phyloP scores from a whole-genome alignment of 2,888 invertebrate genomes.

The Phaonia tiefii region DNA sequence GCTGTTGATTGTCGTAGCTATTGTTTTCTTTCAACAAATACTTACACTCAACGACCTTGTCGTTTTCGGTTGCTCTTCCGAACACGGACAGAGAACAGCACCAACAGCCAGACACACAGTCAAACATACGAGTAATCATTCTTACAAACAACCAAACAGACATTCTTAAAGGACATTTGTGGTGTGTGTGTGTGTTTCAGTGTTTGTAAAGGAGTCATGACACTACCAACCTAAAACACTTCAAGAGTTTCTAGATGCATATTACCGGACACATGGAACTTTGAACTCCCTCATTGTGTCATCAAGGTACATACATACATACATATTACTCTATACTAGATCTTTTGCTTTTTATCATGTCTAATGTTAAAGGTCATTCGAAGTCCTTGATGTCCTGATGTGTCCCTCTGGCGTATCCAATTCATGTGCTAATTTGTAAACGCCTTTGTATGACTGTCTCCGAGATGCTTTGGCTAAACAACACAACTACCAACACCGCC shows the following conservation, averaged over 20 bases:
- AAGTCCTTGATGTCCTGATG: no score
- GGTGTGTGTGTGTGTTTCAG: no score
- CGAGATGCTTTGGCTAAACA: slow-evolving; percentile 47
- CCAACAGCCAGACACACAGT: slow-evolving; percentile 6
- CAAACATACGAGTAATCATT: not conserved
- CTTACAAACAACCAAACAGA: not conserved
- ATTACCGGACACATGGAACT: no score
- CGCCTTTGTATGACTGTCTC: slow-evolving; percentile 59
- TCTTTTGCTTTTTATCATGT: not conserved
- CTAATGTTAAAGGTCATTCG: not conserved
- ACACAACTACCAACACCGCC: slow-evolving; percentile 29
- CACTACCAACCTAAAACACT: no score
- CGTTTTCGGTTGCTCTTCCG: slow-evolving; percentile 51
- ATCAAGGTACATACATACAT: not conserved
- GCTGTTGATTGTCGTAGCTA: slow-evolving; percentile 79
- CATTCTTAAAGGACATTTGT: not conserved
- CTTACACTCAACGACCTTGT: slow-evolving; percentile 69
- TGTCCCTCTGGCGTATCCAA: slow-evolving; percentile 5
- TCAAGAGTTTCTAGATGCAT: no score
- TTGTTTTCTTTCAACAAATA: slow-evolving; percentile 77
- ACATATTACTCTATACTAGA: no score
- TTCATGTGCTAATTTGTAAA: slow-evolving; percentile 60
- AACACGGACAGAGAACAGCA: slow-evolving; percentile 16
- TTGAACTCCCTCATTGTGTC: no score
- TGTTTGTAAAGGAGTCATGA: no score